Percentiles rank a stretch among this genome's conserved stretches.
phyloP scores from a whole-genome alignment of 2,888 invertebrate genomes.

The Eudasyphora cyanicolor region DNA sequence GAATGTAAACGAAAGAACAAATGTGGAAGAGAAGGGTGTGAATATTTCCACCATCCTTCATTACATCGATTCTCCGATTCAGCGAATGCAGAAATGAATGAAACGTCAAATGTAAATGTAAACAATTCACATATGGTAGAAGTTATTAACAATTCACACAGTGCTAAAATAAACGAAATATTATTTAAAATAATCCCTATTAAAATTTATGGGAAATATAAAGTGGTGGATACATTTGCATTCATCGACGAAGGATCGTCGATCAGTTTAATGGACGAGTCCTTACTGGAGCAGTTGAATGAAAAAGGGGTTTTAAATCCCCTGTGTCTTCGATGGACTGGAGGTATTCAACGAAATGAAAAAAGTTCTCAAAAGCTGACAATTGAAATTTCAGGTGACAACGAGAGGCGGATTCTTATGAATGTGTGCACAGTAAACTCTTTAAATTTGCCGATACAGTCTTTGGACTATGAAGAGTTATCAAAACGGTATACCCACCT shows the following conservation, averaged over 20 bases:
- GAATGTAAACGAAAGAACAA: conserved; percentile 22
- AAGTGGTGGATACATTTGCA: background rate
- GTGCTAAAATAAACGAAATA: background rate
- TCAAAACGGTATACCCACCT: background rate
- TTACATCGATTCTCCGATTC: conserved; percentile 33
- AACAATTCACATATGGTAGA: background rate
- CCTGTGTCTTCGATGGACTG: conserved; percentile 11
- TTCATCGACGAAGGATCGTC: no score
- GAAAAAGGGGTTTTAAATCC: background rate
- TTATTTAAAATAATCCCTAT: conserved; percentile 40
- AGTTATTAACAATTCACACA: conserved; percentile 5
- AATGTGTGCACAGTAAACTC: conserved; percentile 29
- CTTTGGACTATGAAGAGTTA: conserved; percentile 8
- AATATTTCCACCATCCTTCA: conserved; percentile 32
- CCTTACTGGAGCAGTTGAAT: background rate
- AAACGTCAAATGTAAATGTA: background rate
- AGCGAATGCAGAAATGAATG: background rate
- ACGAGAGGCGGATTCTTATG: background rate
- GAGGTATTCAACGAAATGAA: conserved; percentile 10
- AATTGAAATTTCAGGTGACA: background rate
- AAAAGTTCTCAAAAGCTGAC: conserved; percentile 22
- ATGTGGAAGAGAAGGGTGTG: conserved; percentile 16
- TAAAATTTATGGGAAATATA: conserved; percentile 24
- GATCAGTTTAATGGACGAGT: conserved; percentile 22
- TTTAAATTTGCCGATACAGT: conserved; percentile 6